Evolutionary conservation across 2,797 vertebrate species (phyloP).

Genomic region (Antennarius maculatus): DNA sequence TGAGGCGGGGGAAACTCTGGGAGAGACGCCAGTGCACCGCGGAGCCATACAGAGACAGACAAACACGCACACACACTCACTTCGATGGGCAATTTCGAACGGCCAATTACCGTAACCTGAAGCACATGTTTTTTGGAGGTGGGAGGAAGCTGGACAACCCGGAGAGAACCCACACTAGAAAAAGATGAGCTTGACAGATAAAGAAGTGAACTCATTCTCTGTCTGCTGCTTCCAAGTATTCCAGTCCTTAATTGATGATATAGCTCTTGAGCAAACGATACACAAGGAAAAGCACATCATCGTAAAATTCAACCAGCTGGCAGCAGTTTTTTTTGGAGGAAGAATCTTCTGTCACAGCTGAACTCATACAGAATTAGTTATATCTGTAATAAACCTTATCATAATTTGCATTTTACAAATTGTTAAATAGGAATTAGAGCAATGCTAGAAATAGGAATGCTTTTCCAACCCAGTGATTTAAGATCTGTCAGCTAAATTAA

Average conservation of each 20-base stretch:
- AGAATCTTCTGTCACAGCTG: conserved; percentile 1
- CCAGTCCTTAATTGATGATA: background rate
- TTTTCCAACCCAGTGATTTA: too few relatives aligned
- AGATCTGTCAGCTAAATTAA: too few relatives aligned
- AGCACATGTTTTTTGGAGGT: too few relatives aligned
- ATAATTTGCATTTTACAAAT: background rate
- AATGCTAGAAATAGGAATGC: too few relatives aligned
- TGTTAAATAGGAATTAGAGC: background rate
- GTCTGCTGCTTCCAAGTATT: background rate
- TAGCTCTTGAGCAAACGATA: too few relatives aligned
- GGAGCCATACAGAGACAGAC: too few relatives aligned
- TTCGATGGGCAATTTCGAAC: too few relatives aligned
- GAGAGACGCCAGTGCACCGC: too few relatives aligned
- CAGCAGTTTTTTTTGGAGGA: conserved; percentile 18
- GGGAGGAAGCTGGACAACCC: too few relatives aligned
- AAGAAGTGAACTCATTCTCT: conserved; percentile 36
- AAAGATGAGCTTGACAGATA: conserved; percentile 15
- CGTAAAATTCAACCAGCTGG: conserved; percentile 46
- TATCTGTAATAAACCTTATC: background rate
- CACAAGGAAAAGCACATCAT: background rate
- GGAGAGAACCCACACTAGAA: background rate
- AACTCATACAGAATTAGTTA: background rate
- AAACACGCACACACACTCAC: too few relatives aligned
- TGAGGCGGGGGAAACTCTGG: too few relatives aligned
- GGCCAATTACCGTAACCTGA: too few relatives aligned